phyloP scores from a whole-genome alignment of 2,888 invertebrate genomes.

The Cephus rjabovi region DNA sequence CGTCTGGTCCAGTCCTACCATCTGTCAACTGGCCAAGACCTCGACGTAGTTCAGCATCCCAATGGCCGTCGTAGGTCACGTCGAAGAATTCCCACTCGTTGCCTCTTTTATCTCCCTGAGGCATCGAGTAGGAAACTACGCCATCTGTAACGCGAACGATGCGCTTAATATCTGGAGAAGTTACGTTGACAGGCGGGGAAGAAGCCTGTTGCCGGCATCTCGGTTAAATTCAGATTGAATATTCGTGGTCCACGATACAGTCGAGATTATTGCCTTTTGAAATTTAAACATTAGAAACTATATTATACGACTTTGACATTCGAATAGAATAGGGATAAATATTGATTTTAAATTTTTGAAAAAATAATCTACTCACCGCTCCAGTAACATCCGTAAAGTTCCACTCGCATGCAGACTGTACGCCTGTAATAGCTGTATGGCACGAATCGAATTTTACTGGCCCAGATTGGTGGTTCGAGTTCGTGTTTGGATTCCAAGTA shows the following conservation, averaged over 20 bases:
- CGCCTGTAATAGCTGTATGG: constrained; percentile 86
- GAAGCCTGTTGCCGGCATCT: not conserved
- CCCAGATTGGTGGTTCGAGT: constrained; percentile 86
- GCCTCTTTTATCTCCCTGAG: constrained; percentile 86
- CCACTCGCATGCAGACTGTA: constrained; percentile 91
- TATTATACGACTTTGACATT: not conserved
- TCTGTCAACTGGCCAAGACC: constrained; percentile 89
- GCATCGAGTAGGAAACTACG: constrained; percentile 86
- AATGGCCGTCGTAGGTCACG: constrained; percentile 85
- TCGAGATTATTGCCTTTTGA: too few relatives aligned
- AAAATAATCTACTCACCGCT: constrained; percentile 62
- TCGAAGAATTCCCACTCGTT: constrained; percentile 83
- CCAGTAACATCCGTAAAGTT: constrained; percentile 90
- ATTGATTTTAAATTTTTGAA: not conserved
- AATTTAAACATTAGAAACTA: not conserved
- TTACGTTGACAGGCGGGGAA: not conserved
- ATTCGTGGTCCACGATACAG: not conserved
- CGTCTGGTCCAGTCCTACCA: constrained; percentile 81
- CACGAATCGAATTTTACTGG: constrained; percentile 84
- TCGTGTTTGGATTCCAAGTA: constrained; percentile 83
- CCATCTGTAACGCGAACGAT: constrained; percentile 70
- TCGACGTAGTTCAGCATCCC: constrained; percentile 79
- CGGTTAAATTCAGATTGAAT: not conserved
- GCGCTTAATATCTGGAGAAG: not conserved
- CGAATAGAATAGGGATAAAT: not conserved